Conservation (phyloP, 2,888 invertebrate genomes). For the Rhorus exstirpatorius region DNA sequence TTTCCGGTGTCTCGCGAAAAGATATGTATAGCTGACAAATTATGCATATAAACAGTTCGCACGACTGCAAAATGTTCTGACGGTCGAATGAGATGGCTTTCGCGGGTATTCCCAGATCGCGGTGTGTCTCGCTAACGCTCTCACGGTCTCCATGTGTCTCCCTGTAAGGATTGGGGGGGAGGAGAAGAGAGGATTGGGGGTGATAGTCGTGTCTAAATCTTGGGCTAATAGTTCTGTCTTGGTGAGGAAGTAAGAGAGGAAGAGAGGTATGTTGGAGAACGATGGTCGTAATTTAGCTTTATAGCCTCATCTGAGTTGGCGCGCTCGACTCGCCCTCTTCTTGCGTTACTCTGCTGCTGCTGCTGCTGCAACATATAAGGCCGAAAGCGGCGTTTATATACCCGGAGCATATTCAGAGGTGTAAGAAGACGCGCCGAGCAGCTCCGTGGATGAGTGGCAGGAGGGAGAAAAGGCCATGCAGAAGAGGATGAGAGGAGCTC, state of each 20-base stretch:
- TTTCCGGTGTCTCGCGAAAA: conserved; percentile 19
- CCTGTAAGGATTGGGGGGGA: no score
- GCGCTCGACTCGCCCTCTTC: conserved; percentile 65
- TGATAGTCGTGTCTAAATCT: conserved; percentile 77
- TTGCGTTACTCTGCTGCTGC: conserved; percentile 52
- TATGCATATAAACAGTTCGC: not conserved
- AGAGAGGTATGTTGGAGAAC: not conserved
- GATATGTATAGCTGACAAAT: conserved; percentile 4
- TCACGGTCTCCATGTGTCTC: conserved; percentile 48
- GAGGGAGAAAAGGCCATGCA: conserved; percentile 25
- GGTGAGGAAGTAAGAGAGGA: conserved; percentile 26
- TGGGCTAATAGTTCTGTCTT: conserved; percentile 81
- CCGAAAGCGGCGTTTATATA: conserved; percentile 39
- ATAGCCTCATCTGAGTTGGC: conserved; percentile 76
- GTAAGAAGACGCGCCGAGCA: conserved; percentile 29
- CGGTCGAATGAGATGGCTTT: conserved; percentile 55
- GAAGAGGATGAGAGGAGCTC: conserved; percentile 26
- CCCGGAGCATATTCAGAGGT: conserved; percentile 27
- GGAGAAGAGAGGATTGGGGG: no score
- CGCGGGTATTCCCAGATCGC: conserved; percentile 1
- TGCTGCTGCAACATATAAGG: conserved; percentile 7
- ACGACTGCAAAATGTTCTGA: conserved; percentile 1
- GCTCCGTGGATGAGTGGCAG: conserved; percentile 34
- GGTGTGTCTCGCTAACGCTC: conserved; percentile 22
- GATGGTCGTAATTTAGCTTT: conserved; percentile 80